Evolutionary conservation across 2,797 vertebrate genomes (phyloP).

Genomic region (Tachyglossus aculeatus): DNA sequence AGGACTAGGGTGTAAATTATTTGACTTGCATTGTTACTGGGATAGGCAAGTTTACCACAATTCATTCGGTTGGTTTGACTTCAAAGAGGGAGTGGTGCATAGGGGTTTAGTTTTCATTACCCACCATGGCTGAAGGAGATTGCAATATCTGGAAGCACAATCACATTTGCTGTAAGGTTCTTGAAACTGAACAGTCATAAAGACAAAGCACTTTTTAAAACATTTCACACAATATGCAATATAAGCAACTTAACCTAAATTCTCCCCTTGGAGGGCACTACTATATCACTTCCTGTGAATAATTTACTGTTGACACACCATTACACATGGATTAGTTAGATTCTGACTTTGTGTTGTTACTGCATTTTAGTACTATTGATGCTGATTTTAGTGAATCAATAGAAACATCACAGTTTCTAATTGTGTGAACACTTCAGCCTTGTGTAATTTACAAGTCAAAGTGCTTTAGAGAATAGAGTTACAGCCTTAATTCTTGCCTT

Average conservation of each 20-base stretch:
- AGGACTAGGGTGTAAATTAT: constrained; percentile 67
- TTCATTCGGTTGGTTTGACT: constrained; percentile 40
- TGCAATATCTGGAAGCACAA: constrained; percentile 65
- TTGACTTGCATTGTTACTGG: constrained; percentile 32
- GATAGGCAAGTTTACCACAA: constrained; percentile 33
- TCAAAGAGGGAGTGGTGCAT: constrained; percentile 26
- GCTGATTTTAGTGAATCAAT: background rate
- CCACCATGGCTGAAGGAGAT: constrained; percentile 52
- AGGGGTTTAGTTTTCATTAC: constrained; percentile 49
- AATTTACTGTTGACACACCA: constrained; percentile 20
- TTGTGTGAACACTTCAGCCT: constrained; percentile 6
- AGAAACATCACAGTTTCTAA: constrained; percentile 31
- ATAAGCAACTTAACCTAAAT: constrained; percentile 32
- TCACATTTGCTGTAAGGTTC: constrained; percentile 47
- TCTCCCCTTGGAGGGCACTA: constrained; percentile 33
- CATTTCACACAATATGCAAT: constrained; percentile 29
- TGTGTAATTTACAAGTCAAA: background rate
- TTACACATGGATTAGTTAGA: constrained; percentile 38
- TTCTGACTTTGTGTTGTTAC: constrained; percentile 36
- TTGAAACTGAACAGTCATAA: constrained; percentile 39
- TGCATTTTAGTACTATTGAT: constrained; percentile 34
- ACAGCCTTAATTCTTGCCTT: constrained; percentile 15
- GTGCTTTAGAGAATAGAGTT: constrained; percentile 18
- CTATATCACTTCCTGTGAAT: constrained; percentile 32
- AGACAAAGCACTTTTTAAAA: constrained; percentile 26